A percentile compares a stretch with the other conserved stretches of the same genome.
These are phyloP conservation scores for Tragelaphus oryx DNA, from an alignment of 2,797 vertebrate genomes.

Conservation along the genomic window DNA sequence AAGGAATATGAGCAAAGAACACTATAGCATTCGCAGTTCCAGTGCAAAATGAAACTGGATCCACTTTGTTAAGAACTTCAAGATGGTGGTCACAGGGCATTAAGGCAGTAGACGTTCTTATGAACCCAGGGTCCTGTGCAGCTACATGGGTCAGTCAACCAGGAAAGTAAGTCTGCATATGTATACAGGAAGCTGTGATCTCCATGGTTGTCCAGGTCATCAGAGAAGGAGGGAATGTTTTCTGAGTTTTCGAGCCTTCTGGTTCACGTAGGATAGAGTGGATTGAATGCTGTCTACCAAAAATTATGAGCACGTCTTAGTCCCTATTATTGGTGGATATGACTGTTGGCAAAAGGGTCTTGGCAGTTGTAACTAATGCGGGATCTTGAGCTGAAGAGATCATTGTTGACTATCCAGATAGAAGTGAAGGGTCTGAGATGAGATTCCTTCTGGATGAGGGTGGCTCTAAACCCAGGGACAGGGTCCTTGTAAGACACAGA, in stretches of 20 bases:
- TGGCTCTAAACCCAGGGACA: background rate
- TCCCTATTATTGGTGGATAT: background rate
- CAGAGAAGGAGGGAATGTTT: fast-evolving
- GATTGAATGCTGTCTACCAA: background rate
- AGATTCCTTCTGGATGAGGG: background rate
- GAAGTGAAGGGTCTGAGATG: background rate
- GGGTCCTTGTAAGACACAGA: background rate
- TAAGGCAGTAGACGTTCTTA: background rate
- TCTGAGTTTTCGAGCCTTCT: background rate
- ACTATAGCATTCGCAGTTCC: background rate
- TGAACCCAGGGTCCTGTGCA: background rate
- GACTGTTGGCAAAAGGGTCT: background rate
- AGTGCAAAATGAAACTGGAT: background rate
- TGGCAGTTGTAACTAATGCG: background rate
- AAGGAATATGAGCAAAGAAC: background rate
- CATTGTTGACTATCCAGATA: background rate
- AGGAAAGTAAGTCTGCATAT: fast-evolving
- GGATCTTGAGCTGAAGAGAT: background rate
- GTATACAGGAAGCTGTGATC: background rate
- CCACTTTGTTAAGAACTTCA: background rate
- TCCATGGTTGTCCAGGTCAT: background rate
- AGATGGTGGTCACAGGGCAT: background rate
- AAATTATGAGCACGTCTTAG: background rate
- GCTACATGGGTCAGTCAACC: background rate
- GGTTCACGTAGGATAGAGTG: background rate